Evolutionary conservation across 2,888 invertebrate species (phyloP).

Genomic region (Steromphala cineraria): DNA sequence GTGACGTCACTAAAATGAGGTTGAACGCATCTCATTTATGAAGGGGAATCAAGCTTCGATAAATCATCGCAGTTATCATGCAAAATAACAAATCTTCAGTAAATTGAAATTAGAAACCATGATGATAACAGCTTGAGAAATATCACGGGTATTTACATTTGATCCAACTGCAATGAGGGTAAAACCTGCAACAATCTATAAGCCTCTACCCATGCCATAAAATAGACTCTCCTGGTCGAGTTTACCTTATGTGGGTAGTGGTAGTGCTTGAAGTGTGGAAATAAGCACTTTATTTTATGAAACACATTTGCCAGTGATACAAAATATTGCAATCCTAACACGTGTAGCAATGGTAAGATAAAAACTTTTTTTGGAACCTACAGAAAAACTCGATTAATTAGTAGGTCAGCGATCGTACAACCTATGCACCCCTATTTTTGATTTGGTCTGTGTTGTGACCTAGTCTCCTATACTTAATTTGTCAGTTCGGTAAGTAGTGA

Average conservation of each 20-base stretch:
- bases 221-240: not conserved
- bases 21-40: not conserved
- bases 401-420: not conserved
- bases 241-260: not conserved
- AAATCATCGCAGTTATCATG: not conserved
- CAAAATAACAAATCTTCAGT: not conserved
- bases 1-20: constrained; percentile 24
- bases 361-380: not conserved
- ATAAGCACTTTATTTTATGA: not conserved
- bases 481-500: not conserved
- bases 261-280: not conserved
- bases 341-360: too few species aligned
- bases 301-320: not conserved
- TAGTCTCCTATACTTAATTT: not conserved
- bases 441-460: not conserved
- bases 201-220: not conserved
- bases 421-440: not conserved
- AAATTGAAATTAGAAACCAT: too few species aligned
- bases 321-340: not conserved
- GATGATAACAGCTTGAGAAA: not conserved
- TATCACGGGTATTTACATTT: not conserved
- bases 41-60: not conserved
- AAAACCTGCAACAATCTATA: not conserved
- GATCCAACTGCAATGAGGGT: too few species aligned
- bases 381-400: not conserved